Conservation (phyloP, 1,140 invertebrate species). For the Stratiolaelaps scimitus region DNA sequence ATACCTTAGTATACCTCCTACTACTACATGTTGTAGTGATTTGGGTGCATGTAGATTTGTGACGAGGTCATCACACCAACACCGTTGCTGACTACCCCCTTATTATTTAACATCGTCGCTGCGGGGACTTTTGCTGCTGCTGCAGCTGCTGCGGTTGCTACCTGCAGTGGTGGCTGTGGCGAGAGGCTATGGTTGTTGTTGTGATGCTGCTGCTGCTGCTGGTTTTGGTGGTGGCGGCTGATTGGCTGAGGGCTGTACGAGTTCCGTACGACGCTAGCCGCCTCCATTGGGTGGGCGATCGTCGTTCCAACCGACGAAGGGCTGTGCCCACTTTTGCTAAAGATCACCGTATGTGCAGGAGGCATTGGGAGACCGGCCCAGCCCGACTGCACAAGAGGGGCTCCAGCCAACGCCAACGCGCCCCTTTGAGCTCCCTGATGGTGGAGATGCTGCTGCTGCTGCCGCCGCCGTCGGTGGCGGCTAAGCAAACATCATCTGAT, state of each 20-base stretch:
- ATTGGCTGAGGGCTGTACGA: conserved; percentile 17
- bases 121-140: no score
- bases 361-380: conserved; percentile 19
- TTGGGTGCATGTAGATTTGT: conserved; percentile 24
- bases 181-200: no score
- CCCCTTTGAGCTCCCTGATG: no score
- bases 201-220: no score
- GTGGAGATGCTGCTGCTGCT: no score
- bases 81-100: no score
- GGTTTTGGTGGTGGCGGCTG: neutral
- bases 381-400: neutral
- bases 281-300: conserved; percentile 3
- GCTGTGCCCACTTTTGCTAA: neutral
- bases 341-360: conserved; percentile 23
- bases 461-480: conserved; percentile 17
- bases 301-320: neutral
- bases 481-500: conserved; percentile 27
- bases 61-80: conserved; percentile 13
- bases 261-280: conserved; percentile 15
- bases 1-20: no score
- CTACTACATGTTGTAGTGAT: no score
- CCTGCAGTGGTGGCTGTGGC: neutral
- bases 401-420: no score
- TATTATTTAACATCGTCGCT: no score
- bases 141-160: no score